Percentiles rank a stretch among this genome's conserved stretches.
Conservation (phyloP, 2,888 invertebrate species). For the Neocrepidodera transversa region DNA sequence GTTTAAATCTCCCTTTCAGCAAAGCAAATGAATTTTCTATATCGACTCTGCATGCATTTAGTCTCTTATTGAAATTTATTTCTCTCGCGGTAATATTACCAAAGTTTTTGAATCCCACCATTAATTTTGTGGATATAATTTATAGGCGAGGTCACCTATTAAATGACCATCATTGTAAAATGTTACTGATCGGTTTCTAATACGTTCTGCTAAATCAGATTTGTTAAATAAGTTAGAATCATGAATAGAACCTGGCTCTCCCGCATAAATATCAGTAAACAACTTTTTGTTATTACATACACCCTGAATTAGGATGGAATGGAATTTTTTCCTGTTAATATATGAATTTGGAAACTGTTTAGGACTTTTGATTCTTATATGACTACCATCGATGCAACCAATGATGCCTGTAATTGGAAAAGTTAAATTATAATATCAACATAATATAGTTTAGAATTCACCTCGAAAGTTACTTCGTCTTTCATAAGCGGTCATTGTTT, state of each 20-base stretch:
- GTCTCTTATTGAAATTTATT: conserved; percentile 38
- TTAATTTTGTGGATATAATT: conserved; percentile 15
- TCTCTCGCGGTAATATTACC: conserved; percentile 31
- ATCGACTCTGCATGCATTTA: conserved; percentile 30
- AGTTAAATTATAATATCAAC: neutral
- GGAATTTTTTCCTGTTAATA: conserved; percentile 34
- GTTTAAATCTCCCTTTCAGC: conserved; percentile 41
- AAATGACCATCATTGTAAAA: too few species aligned
- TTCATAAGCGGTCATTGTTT: neutral
- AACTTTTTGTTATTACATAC: conserved; percentile 38
- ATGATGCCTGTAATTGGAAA: conserved; percentile 29
- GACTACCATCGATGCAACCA: conserved; percentile 40
- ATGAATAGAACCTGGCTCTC: conserved; percentile 38
- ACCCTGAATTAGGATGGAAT: conserved; percentile 36
- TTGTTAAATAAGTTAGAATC: conserved; percentile 34
- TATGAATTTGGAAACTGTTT: conserved; percentile 35
- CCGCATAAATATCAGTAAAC: conserved; percentile 39
- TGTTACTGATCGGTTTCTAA: conserved; percentile 23
- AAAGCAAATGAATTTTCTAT: conserved; percentile 43
- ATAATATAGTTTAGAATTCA: conserved; percentile 1
- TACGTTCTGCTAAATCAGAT: conserved; percentile 35
- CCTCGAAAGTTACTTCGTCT: neutral
- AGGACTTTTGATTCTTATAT: conserved; percentile 37
- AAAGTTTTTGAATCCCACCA: too few species aligned
- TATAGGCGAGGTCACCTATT: conserved; percentile 36